Conservation (phyloP, 2,888 invertebrate genomes). For the Pantelozetes paolii region DNA sequence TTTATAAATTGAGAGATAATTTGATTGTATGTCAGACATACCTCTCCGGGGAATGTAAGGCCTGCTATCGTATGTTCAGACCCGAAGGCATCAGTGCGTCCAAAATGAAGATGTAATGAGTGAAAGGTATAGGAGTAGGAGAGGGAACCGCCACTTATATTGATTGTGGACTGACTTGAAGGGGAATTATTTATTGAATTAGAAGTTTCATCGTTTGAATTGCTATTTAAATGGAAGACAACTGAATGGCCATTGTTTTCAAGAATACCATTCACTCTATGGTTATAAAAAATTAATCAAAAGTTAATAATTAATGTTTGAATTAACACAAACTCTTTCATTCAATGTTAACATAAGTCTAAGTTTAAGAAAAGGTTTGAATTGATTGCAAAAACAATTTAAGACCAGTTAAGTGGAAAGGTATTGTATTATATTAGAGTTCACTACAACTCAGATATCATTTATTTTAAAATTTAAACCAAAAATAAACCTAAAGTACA, state of each 20-base stretch:
- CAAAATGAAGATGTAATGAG: slow-evolving; percentile 91
- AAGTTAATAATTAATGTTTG: no score
- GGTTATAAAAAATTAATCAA: no score
- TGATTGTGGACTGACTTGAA: slow-evolving; percentile 58
- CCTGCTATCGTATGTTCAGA: slow-evolving; percentile 96
- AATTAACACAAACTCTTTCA: no score
- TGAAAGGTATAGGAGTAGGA: slow-evolving; percentile 93
- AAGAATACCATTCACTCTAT: slow-evolving; percentile 73
- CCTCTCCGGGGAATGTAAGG: slow-evolving; percentile 95
- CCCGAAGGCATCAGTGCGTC: slow-evolving; percentile 82
- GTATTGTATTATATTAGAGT: no score
- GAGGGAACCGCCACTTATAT: slow-evolving; percentile 91
- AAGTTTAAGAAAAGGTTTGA: no score
- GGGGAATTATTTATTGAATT: slow-evolving; percentile 19
- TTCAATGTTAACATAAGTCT: no score
- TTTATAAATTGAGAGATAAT: slow-evolving; percentile 9
- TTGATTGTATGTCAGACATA: slow-evolving; percentile 55
- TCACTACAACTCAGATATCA: no score
- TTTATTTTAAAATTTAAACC: no score
- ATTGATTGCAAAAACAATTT: no score
- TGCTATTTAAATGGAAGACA: slow-evolving; percentile 68
- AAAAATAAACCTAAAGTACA: no score
- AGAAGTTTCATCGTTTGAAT: slow-evolving; percentile 63
- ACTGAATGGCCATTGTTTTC: slow-evolving; percentile 92
- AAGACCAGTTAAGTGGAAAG: no score